Percentiles rank a stretch among this genome's conserved stretches.
Conservation (phyloP, 2,888 invertebrate species). For the Tetrapedia diversipes region DNA sequence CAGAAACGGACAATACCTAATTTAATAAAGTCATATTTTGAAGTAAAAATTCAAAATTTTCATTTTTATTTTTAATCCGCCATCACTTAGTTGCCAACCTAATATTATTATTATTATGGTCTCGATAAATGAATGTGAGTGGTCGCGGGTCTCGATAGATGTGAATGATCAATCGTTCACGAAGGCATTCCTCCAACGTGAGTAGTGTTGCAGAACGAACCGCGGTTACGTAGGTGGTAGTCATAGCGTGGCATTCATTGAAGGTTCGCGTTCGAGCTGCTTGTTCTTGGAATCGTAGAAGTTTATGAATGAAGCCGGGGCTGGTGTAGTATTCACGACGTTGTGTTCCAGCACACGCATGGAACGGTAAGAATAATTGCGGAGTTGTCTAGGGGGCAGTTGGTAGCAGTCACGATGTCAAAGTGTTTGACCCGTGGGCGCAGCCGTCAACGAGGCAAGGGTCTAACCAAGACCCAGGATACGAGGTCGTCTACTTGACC, state of each 20-base stretch:
- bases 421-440: constrained; percentile 79
- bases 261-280: constrained; percentile 1
- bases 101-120: too few relatives aligned
- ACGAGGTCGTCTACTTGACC: constrained; percentile 82
- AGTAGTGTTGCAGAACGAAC: neutral
- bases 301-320: constrained; percentile 58
- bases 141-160: too few relatives aligned
- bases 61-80: too few relatives aligned
- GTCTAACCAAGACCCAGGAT: constrained; percentile 80
- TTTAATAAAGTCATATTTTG: too few relatives aligned
- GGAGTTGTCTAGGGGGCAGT: constrained; percentile 77
- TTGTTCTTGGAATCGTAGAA: constrained; percentile 54
- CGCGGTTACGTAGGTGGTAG: constrained; percentile 2
- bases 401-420: constrained; percentile 79
- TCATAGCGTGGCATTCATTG: constrained; percentile 33
- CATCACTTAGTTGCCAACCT: too few relatives aligned
- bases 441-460: constrained; percentile 75
- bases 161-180: neutral
- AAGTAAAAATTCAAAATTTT: too few relatives aligned
- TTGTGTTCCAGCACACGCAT: constrained; percentile 15
- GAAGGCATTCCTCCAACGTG: neutral
- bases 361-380: constrained; percentile 61
- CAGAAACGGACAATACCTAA: too few relatives aligned
- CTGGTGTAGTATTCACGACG: constrained; percentile 45
- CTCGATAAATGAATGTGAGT: too few relatives aligned